A percentile compares a stretch with the other conserved stretches of the same genome.
phyloP scores from a whole-genome alignment of 2,797 vertebrate genomes.

The Poecile montanus region DNA sequence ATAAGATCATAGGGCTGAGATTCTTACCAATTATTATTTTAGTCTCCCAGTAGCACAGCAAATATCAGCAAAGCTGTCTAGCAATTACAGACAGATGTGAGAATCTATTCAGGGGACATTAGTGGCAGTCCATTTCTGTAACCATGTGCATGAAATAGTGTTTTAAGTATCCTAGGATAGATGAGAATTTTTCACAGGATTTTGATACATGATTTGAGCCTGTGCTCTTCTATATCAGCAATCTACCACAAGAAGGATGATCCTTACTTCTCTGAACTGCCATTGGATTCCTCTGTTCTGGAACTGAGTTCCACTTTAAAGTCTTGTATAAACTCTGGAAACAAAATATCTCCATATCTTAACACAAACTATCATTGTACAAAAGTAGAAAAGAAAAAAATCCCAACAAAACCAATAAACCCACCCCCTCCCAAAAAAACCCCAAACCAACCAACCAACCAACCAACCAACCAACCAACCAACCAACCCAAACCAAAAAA shows the following conservation, averaged over 20 bases:
- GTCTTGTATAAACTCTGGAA: neutral
- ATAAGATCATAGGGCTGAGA: neutral
- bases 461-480: no score
- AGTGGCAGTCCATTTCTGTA: neutral
- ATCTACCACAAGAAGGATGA: rapidly evolving
- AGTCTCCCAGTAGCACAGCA: neutral
- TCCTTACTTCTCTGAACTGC: neutral
- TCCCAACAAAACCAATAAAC: no score
- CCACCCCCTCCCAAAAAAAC: rapidly evolving
- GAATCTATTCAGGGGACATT: neutral
- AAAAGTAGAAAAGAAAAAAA: neutral
- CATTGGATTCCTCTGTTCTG: neutral
- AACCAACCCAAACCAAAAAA: no score
- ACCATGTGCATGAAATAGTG: neutral
- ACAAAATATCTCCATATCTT: neutral
- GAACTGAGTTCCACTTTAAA: neutral
- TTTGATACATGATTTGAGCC: neutral
- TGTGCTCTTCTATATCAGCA: neutral
- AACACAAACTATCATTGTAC: neutral
- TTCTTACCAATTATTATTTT: neutral
- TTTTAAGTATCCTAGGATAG: neutral
- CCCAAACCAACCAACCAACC: no score
- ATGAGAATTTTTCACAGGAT: neutral
- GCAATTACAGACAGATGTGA: neutral
- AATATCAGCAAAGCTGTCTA: neutral